These are phyloP conservation scores for Bursaphelenchus mucronatus DNA, from an alignment of 1,140 invertebrate species.

Conservation along the genomic window DNA sequence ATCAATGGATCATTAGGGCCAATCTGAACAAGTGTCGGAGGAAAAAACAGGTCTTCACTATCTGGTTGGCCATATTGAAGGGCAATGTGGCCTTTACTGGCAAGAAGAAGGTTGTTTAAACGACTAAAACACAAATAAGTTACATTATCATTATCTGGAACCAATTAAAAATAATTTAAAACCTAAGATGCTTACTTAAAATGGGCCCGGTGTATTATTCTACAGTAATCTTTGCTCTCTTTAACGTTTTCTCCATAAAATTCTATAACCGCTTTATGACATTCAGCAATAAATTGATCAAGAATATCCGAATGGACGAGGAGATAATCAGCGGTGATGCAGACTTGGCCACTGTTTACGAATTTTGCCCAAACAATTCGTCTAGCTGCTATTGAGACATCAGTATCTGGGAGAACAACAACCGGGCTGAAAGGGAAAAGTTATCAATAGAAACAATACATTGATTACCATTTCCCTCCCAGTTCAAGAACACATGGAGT, in stretches of 20 bases:
- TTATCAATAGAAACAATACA: neutral
- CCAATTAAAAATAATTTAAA: slow-evolving; percentile 88
- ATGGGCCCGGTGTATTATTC: slow-evolving; percentile 79
- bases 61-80: slow-evolving; percentile 26
- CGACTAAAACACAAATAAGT: slow-evolving; percentile 67
- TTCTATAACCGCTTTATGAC: slow-evolving; percentile 68
- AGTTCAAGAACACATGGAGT: slow-evolving; percentile 73
- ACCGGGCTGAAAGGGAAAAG: slow-evolving; percentile 63
- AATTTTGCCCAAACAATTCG: slow-evolving; percentile 89
- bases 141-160: slow-evolving; percentile 61
- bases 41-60: slow-evolving; percentile 26
- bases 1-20: slow-evolving; percentile 20
- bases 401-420: slow-evolving; percentile 29
- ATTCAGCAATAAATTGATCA: slow-evolving; percentile 64
- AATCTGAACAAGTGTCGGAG: slow-evolving; percentile 23
- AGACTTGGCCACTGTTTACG: slow-evolving; percentile 87
- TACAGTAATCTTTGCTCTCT: slow-evolving; percentile 74
- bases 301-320: slow-evolving; percentile 50
- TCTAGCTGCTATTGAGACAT: slow-evolving; percentile 59
- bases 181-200: slow-evolving; percentile 64
- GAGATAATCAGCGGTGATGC: slow-evolving; percentile 60
- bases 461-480: slow-evolving; percentile 23
- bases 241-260: slow-evolving; percentile 80
- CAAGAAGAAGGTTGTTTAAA: slow-evolving; percentile 79
- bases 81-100: slow-evolving; percentile 69